Evolutionary conservation across 64 coral and sea anemone species (phyloP), one percentile per base, ranked within the genome.

Genomic region (Montipora capricornis): DNA sequence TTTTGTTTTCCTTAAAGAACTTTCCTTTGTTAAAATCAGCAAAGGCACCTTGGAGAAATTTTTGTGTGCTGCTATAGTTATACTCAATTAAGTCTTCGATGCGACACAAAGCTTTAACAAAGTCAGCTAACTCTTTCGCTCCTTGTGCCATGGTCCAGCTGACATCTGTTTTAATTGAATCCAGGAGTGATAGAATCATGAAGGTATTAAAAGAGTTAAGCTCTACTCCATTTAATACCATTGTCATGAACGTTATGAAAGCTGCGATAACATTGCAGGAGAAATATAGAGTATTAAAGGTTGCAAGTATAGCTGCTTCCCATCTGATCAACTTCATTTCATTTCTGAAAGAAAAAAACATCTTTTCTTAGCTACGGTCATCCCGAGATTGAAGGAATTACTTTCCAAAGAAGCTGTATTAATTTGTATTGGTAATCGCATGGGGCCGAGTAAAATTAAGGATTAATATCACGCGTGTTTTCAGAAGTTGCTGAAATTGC

Each of bases 291-390:
- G 82, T 82, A 13, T 87, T 64, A 68, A 96, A 96, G 20, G 73
- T 96, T 16, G 91, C 95, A 5, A 93, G 73, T 14, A 96, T 96
- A 47, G 46, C 74, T 51, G 87, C 85, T 79, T 87, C 87, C 49
- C 74, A 59, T 45, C 87, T 87, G 77, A 96, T 87, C 1, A 93
- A 67, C 6, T 81, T 53, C 5, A 90, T 93, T 68, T 96, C 91
- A 7, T 93, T 47, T 73, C 95, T 96, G 64, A 8, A 82, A 88
- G 37, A 37, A 37, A 37, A 29, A 37, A 37, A 37, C 37, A 37
- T 37, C 37, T 37, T 37, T 37, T 37, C 1, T 37, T 37, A 37
- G 37, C 1, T 37, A 37, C 37, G 37, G 37, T 37, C 37, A 37
- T 37, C 37, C 37, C 37, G 37, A 37, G 37, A 37, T 37, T 37